These are phyloP conservation scores for Esox niger DNA, from an alignment of 2,113 vertebrate species.

Conservation along the genomic window DNA sequence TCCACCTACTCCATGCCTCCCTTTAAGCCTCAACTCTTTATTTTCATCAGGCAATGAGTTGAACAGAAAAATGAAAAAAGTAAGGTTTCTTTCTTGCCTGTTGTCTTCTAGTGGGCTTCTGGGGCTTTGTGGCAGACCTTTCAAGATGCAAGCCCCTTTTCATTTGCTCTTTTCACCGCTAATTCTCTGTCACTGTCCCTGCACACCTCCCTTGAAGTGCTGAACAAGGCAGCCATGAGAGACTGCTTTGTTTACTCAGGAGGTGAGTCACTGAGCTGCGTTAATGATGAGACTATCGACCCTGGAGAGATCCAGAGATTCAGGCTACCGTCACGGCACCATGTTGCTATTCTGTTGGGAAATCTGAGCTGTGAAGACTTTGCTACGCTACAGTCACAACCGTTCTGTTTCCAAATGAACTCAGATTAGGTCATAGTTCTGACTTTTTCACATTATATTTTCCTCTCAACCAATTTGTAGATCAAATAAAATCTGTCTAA, in stretches of 20 bases:
- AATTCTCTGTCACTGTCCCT: constrained; percentile 84
- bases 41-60: constrained; percentile 93
- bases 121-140: constrained; percentile 85
- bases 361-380: not conserved
- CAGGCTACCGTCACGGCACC: constrained; percentile 34
- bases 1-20: constrained; percentile 30
- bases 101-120: constrained; percentile 71
- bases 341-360: constrained; percentile 6
- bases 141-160: constrained; percentile 93
- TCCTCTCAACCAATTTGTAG: not conserved
- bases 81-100: constrained; percentile 66
- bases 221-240: constrained; percentile 80
- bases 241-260: constrained; percentile 70
- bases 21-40: constrained; percentile 76
- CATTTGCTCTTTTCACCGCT: constrained; percentile 94
- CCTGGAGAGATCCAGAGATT: constrained; percentile 32
- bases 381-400: not conserved
- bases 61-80: too few species aligned
- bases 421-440: not conserved
- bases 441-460: not conserved
- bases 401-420: not conserved
- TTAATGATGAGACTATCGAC: constrained; percentile 63
- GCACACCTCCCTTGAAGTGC: constrained; percentile 76
- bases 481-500: too few species aligned
- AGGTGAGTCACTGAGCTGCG: constrained; percentile 77